Conservation (phyloP, 2,113 vertebrate genomes). For the Psilopsiagon aurifrons region DNA sequence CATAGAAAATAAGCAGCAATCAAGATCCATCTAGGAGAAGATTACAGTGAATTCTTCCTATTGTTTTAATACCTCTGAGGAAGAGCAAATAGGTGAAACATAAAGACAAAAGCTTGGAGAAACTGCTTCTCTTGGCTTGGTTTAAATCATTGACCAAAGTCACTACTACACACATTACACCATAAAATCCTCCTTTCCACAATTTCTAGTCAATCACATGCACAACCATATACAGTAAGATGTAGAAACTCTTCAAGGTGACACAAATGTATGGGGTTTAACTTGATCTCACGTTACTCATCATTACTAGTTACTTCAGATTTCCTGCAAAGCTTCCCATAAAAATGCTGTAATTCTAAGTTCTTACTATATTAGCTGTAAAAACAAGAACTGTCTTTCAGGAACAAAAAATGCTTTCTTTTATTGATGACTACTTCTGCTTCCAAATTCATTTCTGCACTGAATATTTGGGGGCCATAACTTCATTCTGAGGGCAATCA, state of each 20-base stretch:
- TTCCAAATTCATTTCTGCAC: not conserved
- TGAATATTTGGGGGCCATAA: not conserved
- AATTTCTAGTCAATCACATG: not conserved
- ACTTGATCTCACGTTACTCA: not conserved
- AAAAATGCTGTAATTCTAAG: not conserved
- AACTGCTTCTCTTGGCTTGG: not conserved
- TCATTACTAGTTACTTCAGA: not conserved
- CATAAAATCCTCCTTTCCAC: not conserved
- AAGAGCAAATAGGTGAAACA: not conserved
- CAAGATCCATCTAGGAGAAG: not conserved
- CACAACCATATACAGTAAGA: not conserved
- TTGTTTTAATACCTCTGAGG: not conserved
- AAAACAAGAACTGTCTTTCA: not conserved
- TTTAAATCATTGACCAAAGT: not conserved
- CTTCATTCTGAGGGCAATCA: not conserved
- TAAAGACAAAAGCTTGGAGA: not conserved
- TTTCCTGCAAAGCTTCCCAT: not conserved
- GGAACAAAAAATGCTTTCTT: not conserved
- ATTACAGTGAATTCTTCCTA: not conserved
- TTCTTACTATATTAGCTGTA: not conserved
- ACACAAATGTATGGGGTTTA: not conserved
- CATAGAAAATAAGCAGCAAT: not conserved
- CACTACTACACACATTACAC: fast-evolving
- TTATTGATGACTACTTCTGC: not conserved
- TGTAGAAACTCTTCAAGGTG: not conserved